These are phyloP conservation scores for Grapholita molesta DNA, from an alignment of 1,140 invertebrate species.

Conservation along the genomic window DNA sequence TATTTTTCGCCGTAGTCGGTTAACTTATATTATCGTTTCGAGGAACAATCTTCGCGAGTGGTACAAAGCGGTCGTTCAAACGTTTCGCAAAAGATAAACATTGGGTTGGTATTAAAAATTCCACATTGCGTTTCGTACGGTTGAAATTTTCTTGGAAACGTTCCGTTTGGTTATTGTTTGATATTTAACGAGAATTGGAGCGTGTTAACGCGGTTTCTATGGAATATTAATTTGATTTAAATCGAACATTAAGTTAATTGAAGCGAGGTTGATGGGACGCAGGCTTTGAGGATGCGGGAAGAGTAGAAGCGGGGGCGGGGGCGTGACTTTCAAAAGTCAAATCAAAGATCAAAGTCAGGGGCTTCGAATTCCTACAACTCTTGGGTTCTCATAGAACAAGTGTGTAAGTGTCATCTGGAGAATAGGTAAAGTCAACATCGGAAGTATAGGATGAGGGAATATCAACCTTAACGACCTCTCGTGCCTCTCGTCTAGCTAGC, in stretches of 20 bases:
- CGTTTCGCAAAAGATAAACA: slow-evolving; percentile 10
- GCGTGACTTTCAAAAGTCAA: no score
- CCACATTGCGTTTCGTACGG: background rate
- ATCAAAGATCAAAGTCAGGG: no score
- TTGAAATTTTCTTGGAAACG: background rate
- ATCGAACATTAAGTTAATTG: background rate
- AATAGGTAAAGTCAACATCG: no score
- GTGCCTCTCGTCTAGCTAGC: no score
- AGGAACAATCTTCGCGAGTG: background rate
- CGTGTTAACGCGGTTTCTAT: background rate
- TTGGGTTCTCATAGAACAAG: no score
- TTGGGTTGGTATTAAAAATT: slow-evolving; percentile 6
- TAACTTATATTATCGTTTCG: background rate
- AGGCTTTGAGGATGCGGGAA: no score
- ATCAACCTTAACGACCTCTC: no score
- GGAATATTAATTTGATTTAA: background rate
- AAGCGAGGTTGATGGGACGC: no score
- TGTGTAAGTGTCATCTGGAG: no score
- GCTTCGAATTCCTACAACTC: no score
- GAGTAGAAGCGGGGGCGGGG: no score
- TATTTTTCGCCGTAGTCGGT: slow-evolving; percentile 12
- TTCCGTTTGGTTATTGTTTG: background rate
- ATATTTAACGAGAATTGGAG: background rate
- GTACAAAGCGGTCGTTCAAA: background rate
- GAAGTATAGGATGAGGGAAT: no score